Base-by-base conservation (phyloP, 1,140 invertebrate species). In the Papilio glaucus region DNA sequence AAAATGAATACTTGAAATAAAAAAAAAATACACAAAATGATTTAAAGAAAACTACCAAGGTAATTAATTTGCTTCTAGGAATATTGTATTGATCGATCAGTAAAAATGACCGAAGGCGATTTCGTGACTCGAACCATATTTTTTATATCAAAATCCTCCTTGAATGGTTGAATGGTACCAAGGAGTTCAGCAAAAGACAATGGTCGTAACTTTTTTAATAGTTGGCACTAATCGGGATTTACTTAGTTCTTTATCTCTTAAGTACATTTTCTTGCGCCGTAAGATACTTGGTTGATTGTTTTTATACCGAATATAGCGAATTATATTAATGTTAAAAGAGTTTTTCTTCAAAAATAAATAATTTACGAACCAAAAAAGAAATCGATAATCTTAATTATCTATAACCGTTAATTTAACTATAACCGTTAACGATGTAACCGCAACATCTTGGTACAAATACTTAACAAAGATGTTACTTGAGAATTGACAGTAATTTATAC, bases 11-110 rank as follows among this genome's bases (percentile, higher is more conserved):
- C 21, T 57, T 24, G 21, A 10, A 12, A 24, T 57, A 21, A 12
- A 53, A 57, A 57, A 41, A 41, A 24, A 57, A 57, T 45, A 7
- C n/a, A 45, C 42, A 41, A 41, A 24, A 24, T 12, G 49, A 57
- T 26, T 57, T 57, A 57, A 57, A 57, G 21, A 57, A 57, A 57
- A 57, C 18, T 24, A 24, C 24, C 49, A 57, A 57, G 49, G 21
- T 26, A 21, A 57, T 57, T 57, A 3, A 57, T 18, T 57, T 10
- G 21, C 49, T 57, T 57, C 49, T 57, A 57, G 49, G 49, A 57
- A 57, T 57, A 21, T 57, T 57, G 21, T 10, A 49, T 57, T 57
- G 49, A 57, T 26, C 49, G 49, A 57, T 57, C 18, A 26, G 49
- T 33, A 6, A 33, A 33, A 24, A 57, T 57, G 21, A 12, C 49